These are phyloP conservation scores for Nymphalis urticae DNA, from an alignment of 2,888 invertebrate species.

Conservation along the genomic window DNA sequence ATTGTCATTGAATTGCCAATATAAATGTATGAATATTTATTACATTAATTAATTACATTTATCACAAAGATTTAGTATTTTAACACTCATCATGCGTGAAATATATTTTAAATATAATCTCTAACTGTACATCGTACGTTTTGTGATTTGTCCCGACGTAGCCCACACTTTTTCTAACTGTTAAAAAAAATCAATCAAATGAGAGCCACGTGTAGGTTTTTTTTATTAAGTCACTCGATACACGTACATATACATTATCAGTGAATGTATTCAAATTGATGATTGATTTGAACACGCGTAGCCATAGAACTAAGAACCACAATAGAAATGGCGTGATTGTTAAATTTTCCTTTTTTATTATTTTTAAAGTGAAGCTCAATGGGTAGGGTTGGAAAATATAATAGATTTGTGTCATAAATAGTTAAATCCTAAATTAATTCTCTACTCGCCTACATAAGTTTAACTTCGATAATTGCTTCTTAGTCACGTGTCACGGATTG, in stretches of 20 bases:
- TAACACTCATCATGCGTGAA: neutral
- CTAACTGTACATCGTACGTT: neutral
- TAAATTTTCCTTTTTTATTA: neutral
- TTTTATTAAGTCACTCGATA: constrained; percentile 55
- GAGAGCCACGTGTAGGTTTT: constrained; percentile 37
- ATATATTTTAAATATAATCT: constrained; percentile 3
- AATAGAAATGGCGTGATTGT: constrained; percentile 10
- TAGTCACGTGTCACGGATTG: no score
- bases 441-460: no score
- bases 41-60: neutral
- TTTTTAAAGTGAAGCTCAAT: no score
- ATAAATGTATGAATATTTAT: neutral
- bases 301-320: constrained; percentile 28
- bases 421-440: no score
- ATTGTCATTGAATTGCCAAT: no score
- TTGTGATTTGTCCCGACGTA: constrained; percentile 9
- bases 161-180: constrained; percentile 12
- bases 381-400: no score
- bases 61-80: neutral
- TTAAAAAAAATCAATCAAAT: constrained; percentile 26
- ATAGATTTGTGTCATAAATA: no score
- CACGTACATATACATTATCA: constrained; percentile 52
- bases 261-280: constrained; percentile 78
- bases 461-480: no score
- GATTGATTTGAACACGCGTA: constrained; percentile 68